Evolutionary conservation across 1,140 invertebrate genomes (phyloP), one percentile per base, ranked within the genome.

Genomic region (Paraescarpia echinospica): DNA sequence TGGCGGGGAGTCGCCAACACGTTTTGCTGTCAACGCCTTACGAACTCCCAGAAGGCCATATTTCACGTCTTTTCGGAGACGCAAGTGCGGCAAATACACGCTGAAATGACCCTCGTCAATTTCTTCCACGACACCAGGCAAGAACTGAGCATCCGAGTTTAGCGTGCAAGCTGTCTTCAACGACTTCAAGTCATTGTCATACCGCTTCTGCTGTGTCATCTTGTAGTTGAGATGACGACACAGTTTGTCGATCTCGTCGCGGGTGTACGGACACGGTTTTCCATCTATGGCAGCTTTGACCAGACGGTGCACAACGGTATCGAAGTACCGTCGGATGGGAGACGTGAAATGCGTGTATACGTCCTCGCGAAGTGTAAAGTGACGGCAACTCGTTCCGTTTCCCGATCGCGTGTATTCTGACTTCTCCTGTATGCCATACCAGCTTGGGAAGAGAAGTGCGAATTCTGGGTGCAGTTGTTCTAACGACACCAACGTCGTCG

Each of bases 281-380:
- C 93, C 90, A 51, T 91, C 91, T 31, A 93, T 89, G 1, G n/a
- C 34, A 41, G 59, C 59, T 77, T 77, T 77, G 18, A 77, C 59
- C 59, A 77, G 59, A 77, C 59, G 59, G 22, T 77, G 59, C 59
- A 77, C 59, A 77, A 77, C 59, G 41, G 90, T 95, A 96, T 93
- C 96, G 94, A 89, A 41, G 41, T 41, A 41, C 41, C 41, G 41
- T 41, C 96, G 93, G 92, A 96, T 96, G n/a, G 96, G 96, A 12
- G 95, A 96, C 9, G 96, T 96, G 93, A 96, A 96, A 93, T 96
- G 96, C 1, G 95, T 95, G 93, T 96, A 96, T 9, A 33, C 35
- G 0, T 33, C 88, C 6, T 93, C 91, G 27, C 93, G 89, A 33
- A 95, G 91, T 48, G 93, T 92, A 91, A 94, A 95, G 93, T 95